Percentiles rank a stretch among this genome's conserved stretches.
Evolutionary conservation across 2,113 vertebrate genomes (phyloP).

Genomic region (Syrrhaptes paradoxus): DNA sequence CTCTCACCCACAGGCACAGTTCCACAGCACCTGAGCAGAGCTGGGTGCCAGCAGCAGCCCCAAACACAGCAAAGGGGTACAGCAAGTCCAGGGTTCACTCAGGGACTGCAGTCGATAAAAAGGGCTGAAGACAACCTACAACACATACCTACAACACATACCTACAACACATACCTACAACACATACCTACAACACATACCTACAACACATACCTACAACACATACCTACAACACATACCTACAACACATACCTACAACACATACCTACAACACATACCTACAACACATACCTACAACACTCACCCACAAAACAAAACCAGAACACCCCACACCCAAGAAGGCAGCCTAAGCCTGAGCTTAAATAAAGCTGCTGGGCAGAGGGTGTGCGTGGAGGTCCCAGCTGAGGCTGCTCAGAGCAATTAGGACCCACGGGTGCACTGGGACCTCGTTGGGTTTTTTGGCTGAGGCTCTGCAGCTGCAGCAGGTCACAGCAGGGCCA

Average conservation of each 20-base stretch:
- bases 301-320: rapidly evolving
- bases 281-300: rapidly evolving
- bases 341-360: not conserved
- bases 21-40: not conserved
- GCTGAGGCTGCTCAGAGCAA: not conserved
- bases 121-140: not conserved
- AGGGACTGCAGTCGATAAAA: rapidly evolving
- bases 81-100: not conserved
- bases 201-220: rapidly evolving
- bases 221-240: rapidly evolving
- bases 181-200: rapidly evolving
- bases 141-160: rapidly evolving
- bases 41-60: not conserved
- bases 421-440: too few relatives aligned
- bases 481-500: not conserved
- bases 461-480: not conserved
- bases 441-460: not conserved
- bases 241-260: rapidly evolving
- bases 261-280: rapidly evolving
- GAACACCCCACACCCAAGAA: rapidly evolving
- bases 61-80: not conserved
- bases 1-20: not conserved
- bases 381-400: not conserved
- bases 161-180: rapidly evolving
- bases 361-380: not conserved